Evolutionary conservation across 2,888 invertebrate species (phyloP).

Genomic region (Byasa hedistus): DNA sequence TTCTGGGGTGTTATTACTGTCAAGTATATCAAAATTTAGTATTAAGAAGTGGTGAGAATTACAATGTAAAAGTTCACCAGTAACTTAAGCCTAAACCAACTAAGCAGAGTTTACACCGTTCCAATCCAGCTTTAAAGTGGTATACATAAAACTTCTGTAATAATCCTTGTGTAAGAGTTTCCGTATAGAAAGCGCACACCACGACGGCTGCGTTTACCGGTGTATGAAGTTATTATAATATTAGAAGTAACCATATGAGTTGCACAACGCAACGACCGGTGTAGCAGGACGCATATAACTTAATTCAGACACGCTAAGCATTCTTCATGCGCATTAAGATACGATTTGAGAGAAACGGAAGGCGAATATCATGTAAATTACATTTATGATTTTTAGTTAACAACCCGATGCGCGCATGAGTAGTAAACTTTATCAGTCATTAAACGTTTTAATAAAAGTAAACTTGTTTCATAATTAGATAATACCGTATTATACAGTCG

Average conservation of each 20-base stretch:
- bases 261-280: conserved; percentile 34
- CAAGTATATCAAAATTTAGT: no score
- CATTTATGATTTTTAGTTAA: conserved; percentile 17
- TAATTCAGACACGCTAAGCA: conserved; percentile 22
- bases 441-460: no score
- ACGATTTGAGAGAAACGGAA: conserved; percentile 20
- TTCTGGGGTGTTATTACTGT: no score
- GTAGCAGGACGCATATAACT: conserved; percentile 17
- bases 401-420: conserved; percentile 3
- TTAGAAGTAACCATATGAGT: conserved; percentile 32
- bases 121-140: background rate
- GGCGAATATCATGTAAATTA: conserved; percentile 20
- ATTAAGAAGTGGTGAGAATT: no score
- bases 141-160: conserved; percentile 16
- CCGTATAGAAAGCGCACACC: conserved; percentile 44
- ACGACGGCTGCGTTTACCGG: conserved; percentile 34
- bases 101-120: background rate
- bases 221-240: conserved; percentile 34
- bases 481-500: no score
- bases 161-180: conserved; percentile 35
- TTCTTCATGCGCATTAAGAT: conserved; percentile 24
- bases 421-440: conserved; percentile 2
- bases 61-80: background rate
- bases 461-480: no score
- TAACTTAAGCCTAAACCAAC: background rate